Evolutionary conservation across 2,797 vertebrate genomes (phyloP).

Genomic region (Alauda arvensis): DNA sequence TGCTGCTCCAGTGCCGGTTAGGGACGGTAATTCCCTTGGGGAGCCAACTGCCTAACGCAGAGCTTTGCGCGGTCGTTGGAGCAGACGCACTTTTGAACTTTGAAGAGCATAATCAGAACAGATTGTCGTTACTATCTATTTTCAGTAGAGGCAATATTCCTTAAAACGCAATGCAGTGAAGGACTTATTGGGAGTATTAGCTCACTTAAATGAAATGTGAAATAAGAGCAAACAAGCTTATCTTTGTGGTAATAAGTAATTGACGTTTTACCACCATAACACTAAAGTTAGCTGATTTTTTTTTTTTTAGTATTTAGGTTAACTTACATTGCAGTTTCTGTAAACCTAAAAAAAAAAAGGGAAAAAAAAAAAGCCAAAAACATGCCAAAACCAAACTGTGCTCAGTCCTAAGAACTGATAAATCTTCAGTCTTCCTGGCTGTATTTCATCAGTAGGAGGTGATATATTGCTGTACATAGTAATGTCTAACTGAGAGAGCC

Average conservation of each 20-base stretch:
- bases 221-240: conserved; percentile 12
- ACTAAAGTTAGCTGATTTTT: not conserved
- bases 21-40: not conserved
- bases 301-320: not conserved
- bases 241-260: conserved; percentile 9
- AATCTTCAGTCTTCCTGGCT: not conserved
- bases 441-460: not conserved
- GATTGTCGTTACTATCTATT: not conserved
- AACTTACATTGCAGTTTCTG: not conserved
- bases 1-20: not conserved
- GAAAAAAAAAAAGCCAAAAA: not conserved
- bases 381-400: accelerated
- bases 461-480: not conserved
- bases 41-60: not conserved
- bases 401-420: not conserved
- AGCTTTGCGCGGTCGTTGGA: not conserved
- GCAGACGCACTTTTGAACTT: not conserved
- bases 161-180: not conserved
- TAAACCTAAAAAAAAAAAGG: not conserved
- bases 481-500: not conserved
- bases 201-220: not conserved
- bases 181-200: not conserved
- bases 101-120: not conserved
- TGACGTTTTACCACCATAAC: not conserved
- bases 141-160: not conserved